Evolutionary conservation across 1,140 invertebrate genomes (phyloP).

Genomic region (Plodia interpunctella): DNA sequence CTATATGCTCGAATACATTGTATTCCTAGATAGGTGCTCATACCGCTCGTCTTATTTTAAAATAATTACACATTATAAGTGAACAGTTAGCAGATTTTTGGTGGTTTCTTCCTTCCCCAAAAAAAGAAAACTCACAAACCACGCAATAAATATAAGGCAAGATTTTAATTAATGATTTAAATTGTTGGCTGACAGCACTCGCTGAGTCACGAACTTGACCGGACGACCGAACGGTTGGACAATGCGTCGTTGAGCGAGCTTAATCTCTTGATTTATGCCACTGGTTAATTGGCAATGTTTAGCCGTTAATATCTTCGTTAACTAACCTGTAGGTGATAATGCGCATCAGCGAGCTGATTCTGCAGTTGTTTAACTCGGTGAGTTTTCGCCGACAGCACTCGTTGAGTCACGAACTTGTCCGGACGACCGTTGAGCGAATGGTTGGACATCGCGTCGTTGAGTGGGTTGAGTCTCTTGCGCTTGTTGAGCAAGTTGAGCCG

Average conservation of each 20-base stretch:
- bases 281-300: neutral
- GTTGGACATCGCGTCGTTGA: constrained; percentile 54
- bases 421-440: constrained; percentile 42
- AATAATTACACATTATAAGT: too few species aligned
- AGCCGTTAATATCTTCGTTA: neutral
- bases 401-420: constrained; percentile 79
- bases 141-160: too few species aligned
- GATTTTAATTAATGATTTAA: too few species aligned
- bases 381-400: constrained; percentile 86
- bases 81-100: too few species aligned
- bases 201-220: constrained; percentile 79
- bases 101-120: too few species aligned
- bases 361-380: constrained; percentile 85
- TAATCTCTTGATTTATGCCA: constrained; percentile 59
- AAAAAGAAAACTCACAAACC: too few species aligned
- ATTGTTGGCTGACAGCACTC: constrained; percentile 87
- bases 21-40: too few species aligned
- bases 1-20: too few species aligned
- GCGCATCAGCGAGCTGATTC: constrained; percentile 87
- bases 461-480: constrained; percentile 64
- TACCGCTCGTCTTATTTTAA: too few species aligned
- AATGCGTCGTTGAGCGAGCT: constrained; percentile 57
- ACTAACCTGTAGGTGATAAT: constrained; percentile 84
- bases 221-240: constrained; percentile 47
- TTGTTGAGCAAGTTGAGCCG: constrained; percentile 57